Evolutionary conservation across 23 tunicate genomes (phyloP), one percentile per base, ranked within the genome.

Genomic region (Trididemnum nubilum): DNA sequence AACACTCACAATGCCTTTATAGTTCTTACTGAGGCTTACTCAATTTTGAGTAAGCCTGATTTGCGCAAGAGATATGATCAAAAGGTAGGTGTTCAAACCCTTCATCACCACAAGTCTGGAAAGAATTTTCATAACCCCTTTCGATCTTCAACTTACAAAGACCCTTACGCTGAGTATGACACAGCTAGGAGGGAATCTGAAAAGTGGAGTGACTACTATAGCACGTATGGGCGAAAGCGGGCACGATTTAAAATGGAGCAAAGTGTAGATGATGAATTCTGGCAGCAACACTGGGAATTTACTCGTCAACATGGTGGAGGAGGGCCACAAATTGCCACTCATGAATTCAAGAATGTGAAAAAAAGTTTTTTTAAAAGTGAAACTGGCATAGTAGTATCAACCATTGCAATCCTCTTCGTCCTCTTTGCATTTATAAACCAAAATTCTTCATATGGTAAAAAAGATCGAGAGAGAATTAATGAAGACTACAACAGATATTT

Each of bases 141-240:
- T 28, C 79, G 90, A 1, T 78, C 90, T 3, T 31, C 76, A n/a
- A 37, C 36, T 30, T 85, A 51, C 40, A 77, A 78, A 85, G 78
- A 65, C 31, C 90, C 90, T 2, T 85, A 85, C 37, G 25, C 24
- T 4, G 36, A 79, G 28, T 85, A 78, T 51, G 51, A 85, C 35
- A 63, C 63, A 25, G 64, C 72, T 1, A 2, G 79, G 36, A 71
- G 69, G 60, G 34, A 65, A 4, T 69, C 82, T 5, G 84, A 78
- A 39, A 30, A 44, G 28, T 85, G 90, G 90, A 85, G 72, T 31
- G 90, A 85, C 50, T 85, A 85, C 54, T 59, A 78, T 32, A 70
- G 54, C 37, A 24, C 84, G 19, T 52, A 70, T 38, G 90, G 84
- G 1, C 35, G 69, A 52, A 49, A 39, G 21, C 50, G 90, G 0